Percentiles rank a stretch among this genome's conserved stretches.
Evolutionary conservation across 1,140 invertebrate species (phyloP).

Genomic region (Drosophila littoralis): DNA sequence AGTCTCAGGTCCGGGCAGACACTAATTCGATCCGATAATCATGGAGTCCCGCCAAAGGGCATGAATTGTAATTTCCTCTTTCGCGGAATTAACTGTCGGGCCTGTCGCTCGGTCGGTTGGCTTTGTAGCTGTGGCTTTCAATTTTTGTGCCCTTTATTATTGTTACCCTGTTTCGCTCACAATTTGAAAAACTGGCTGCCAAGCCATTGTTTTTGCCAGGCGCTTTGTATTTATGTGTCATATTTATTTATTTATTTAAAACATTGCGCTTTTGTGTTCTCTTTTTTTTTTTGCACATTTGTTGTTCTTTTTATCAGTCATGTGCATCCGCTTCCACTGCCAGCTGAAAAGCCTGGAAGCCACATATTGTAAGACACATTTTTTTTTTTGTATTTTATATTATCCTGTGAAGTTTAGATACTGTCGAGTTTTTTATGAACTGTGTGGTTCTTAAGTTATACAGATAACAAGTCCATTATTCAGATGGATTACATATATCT

Average conservation of each 20-base stretch:
- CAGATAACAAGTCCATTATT: too few relatives aligned
- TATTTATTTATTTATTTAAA: conserved; percentile 78
- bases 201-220: conserved; percentile 19
- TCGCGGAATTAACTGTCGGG: conserved; percentile 84
- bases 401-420: conserved; percentile 42
- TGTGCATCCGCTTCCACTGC: conserved; percentile 44
- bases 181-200: conserved; percentile 13
- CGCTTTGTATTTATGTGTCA: conserved; percentile 74
- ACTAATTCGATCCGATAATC: conserved; percentile 84
- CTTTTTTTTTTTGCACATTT: conserved; percentile 14
- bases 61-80: conserved; percentile 84
- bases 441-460: not conserved
- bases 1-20: conserved; percentile 63
- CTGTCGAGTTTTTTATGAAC: conserved; percentile 27
- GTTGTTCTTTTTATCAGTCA: conserved; percentile 42
- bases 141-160: conserved; percentile 24
- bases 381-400: not conserved
- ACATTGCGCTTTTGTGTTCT: conserved; percentile 65
- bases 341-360: conserved; percentile 25
- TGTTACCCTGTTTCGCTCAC: conserved; percentile 29
- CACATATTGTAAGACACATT: conserved; percentile 14
- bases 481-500: too few relatives aligned
- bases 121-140: conserved; percentile 59
- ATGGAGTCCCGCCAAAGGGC: conserved; percentile 83
- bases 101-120: conserved; percentile 55